These are phyloP conservation scores for Esox masquinongy DNA, from an alignment of 2,797 vertebrate genomes.

Conservation along the genomic window DNA sequence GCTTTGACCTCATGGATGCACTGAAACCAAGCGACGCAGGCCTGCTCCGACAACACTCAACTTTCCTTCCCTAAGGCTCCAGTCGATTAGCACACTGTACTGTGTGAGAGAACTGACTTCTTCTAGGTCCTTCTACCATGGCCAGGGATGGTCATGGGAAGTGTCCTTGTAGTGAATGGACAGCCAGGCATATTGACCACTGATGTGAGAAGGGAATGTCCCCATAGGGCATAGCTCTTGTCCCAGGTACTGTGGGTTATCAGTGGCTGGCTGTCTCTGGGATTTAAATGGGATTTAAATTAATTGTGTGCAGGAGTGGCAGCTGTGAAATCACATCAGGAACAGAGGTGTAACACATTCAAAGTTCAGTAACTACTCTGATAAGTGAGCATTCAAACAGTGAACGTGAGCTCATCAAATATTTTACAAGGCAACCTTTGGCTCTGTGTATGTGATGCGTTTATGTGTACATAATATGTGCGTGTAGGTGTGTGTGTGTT, in stretches of 20 bases:
- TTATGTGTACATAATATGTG: conserved; percentile 50
- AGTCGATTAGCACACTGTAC: background rate
- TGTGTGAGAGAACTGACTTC: background rate
- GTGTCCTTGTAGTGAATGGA: background rate
- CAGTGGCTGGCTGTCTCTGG: conserved; percentile 26
- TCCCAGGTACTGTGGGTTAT: conserved; percentile 20
- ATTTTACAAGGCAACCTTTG: conserved; percentile 63
- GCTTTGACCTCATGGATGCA: background rate
- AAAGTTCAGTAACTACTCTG: conserved; percentile 60
- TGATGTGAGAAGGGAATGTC: background rate
- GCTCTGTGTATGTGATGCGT: conserved; percentile 32
- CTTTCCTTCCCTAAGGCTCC: background rate
- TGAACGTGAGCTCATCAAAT: conserved; percentile 37
- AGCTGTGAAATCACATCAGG: conserved; percentile 18
- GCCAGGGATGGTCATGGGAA: background rate
- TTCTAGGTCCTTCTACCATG: background rate
- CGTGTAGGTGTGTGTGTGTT: conserved; percentile 11
- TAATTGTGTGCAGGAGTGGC: background rate
- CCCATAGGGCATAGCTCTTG: conserved; percentile 25
- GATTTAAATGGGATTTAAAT: conserved; percentile 28
- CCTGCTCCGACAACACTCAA: background rate
- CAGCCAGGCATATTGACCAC: background rate
- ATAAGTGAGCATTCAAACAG: conserved; percentile 58
- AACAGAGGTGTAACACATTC: conserved; percentile 31
- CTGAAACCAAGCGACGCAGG: background rate